Evolutionary conservation across 92 coral and sea anemone species (phyloP).

Genomic region (Epizoanthus stellaris): DNA sequence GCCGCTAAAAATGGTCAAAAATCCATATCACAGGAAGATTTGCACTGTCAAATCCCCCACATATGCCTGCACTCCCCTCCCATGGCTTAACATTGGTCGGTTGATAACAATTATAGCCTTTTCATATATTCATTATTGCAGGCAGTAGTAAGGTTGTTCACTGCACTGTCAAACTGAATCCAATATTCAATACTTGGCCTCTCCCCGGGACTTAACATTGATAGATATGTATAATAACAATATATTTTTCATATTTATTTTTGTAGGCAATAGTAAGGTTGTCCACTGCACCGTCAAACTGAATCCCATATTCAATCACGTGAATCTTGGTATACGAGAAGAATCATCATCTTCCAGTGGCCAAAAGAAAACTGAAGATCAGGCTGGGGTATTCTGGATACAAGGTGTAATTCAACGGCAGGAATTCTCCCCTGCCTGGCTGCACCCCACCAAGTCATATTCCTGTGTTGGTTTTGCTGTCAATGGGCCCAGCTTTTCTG

Average conservation of each 20-base stretch:
- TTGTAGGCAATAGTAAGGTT: constrained; percentile 38
- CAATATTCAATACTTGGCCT: constrained; percentile 49
- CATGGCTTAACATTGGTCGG: too few relatives aligned
- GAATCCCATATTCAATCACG: constrained; percentile 60
- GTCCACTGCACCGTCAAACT: constrained; percentile 75
- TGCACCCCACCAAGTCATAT: constrained; percentile 82
- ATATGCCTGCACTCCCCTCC: constrained; percentile 15
- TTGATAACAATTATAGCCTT: too few relatives aligned
- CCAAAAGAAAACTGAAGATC: neutral
- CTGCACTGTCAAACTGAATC: constrained; percentile 67
- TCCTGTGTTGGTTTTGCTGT: constrained; percentile 74
- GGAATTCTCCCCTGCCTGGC: constrained; percentile 82
- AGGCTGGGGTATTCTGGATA: constrained; percentile 73
- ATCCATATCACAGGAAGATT: too few relatives aligned
- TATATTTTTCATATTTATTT: too few relatives aligned
- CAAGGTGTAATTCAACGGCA: constrained; percentile 76
- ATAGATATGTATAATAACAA: too few relatives aligned
- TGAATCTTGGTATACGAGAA: neutral
- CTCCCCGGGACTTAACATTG: too few relatives aligned
- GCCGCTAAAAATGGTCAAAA: too few relatives aligned
- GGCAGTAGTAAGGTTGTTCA: constrained; percentile 53
- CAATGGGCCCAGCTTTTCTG: constrained; percentile 60
- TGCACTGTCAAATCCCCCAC: constrained; percentile 67
- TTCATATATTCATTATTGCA: neutral
- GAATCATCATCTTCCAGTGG: neutral